These are phyloP conservation scores for Petrocephalus schoutedeni DNA, from an alignment of 2,797 vertebrate genomes.

Conservation along the genomic window DNA sequence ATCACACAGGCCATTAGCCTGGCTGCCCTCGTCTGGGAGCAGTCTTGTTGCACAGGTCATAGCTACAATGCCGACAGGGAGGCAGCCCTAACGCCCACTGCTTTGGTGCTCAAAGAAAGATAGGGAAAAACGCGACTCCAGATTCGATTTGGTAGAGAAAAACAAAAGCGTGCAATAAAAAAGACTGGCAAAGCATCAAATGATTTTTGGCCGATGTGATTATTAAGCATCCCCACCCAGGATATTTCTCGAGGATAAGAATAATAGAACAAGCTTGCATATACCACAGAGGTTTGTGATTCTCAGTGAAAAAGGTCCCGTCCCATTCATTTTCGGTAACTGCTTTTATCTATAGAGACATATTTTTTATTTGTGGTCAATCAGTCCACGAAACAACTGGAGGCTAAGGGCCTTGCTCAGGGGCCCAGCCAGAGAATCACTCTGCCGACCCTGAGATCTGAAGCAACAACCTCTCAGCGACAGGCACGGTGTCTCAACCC, in stretches of 20 bases:
- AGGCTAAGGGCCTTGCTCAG: neutral
- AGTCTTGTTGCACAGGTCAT: neutral
- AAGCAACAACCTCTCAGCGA: neutral
- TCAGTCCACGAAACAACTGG: neutral
- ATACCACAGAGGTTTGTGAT: neutral
- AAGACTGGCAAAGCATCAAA: neutral
- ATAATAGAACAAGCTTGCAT: neutral
- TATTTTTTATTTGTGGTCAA: neutral
- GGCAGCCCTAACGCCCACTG: neutral
- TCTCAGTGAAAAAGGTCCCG: neutral
- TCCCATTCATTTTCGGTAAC: neutral
- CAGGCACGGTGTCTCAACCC: neutral
- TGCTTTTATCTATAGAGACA: neutral
- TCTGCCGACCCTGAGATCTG: neutral
- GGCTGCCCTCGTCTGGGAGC: no score
- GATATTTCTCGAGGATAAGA: neutral
- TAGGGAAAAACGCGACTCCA: neutral
- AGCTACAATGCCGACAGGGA: neutral
- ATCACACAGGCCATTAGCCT: slow-evolving; percentile 18
- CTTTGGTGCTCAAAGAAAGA: neutral
- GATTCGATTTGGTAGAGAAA: neutral
- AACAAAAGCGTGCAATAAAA: neutral
- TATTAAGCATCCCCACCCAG: neutral
- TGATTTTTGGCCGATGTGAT: neutral
- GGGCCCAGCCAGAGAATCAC: neutral